Evolutionary conservation across 35 echinoderm and acorn worm species (phyloP).

Genomic region (Hemicentrotus pulcherrimus): DNA sequence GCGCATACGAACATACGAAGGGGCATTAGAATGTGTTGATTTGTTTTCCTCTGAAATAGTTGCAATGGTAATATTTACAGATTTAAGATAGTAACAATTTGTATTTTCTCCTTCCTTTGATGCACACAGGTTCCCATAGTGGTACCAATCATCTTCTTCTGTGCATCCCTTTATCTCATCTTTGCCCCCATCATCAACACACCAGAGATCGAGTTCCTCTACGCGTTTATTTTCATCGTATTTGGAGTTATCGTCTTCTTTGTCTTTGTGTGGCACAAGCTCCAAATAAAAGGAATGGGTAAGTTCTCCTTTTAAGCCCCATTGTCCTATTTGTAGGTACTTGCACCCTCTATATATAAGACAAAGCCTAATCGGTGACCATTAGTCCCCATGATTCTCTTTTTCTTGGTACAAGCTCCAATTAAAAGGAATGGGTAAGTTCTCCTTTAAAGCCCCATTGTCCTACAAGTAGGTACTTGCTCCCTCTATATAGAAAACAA

Average conservation of each 20-base stretch:
- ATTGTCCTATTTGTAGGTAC: no score
- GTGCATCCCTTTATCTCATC: conserved; percentile 85
- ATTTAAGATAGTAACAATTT: conserved; percentile 53
- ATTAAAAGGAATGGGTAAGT: conserved; percentile 80
- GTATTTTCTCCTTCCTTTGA: neutral
- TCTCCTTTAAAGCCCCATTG: no score
- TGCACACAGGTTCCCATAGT: conserved; percentile 78
- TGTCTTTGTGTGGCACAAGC: conserved; percentile 73
- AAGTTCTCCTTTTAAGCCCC: conserved; percentile 51
- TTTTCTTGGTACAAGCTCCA: conserved; percentile 57
- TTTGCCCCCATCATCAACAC: conserved; percentile 87
- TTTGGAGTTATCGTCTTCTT: conserved; percentile 83
- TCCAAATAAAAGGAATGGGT: conserved; percentile 70
- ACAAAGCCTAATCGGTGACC: no score
- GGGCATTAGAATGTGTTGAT: no score
- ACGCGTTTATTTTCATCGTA: conserved; percentile 87
- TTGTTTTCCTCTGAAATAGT: no score
- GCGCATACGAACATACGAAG: neutral
- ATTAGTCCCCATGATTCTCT: no score
- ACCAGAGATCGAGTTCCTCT: conserved; percentile 81
- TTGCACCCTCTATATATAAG: no score
- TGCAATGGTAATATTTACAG: no score
- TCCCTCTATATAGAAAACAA: no score
- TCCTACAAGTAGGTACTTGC: no score
- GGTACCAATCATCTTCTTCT: conserved; percentile 72